phyloP scores from a whole-genome alignment of 2,888 invertebrate species.

The Blomia tropicalis region DNA sequence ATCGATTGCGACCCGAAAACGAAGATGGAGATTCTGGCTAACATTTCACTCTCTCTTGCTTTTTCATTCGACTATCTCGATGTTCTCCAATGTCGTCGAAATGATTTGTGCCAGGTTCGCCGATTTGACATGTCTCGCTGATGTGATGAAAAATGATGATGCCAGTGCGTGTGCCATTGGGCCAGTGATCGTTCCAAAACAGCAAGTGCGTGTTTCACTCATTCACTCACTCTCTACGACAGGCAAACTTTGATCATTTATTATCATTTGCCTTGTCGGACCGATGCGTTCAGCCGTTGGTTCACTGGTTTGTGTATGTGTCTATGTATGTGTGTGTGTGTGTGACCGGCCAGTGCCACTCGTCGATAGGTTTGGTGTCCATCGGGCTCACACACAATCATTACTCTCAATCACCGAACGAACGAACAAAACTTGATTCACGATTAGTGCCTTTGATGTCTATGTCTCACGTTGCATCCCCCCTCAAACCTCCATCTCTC shows the following conservation, averaged over 20 bases:
- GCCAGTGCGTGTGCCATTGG: not conserved
- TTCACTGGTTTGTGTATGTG: not conserved
- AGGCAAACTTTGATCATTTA: too few species aligned
- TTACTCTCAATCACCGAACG: conserved; percentile 10
- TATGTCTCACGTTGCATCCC: not conserved
- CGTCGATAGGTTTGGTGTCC: not conserved
- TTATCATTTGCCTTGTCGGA: conserved; percentile 8
- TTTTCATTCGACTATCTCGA: not conserved
- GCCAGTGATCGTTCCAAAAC: not conserved
- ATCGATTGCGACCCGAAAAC: too few species aligned
- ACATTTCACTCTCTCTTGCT: not conserved
- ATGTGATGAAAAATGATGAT: conserved; percentile 15
- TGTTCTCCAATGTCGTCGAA: too few species aligned
- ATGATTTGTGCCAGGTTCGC: conserved; percentile 6
- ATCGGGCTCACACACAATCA: not conserved
- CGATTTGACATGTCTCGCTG: not conserved
- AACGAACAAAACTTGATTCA: not conserved
- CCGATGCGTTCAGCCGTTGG: too few species aligned
- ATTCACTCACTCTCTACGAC: not conserved
- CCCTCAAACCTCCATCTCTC: too few species aligned
- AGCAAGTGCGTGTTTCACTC: not conserved
- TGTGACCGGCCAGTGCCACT: conserved; percentile 8
- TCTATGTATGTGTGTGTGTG: not conserved
- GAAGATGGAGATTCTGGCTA: not conserved
- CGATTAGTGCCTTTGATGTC: conserved; percentile 14